Evolutionary conservation across 2,797 vertebrate genomes (phyloP).

Genomic region (Platalea minor): DNA sequence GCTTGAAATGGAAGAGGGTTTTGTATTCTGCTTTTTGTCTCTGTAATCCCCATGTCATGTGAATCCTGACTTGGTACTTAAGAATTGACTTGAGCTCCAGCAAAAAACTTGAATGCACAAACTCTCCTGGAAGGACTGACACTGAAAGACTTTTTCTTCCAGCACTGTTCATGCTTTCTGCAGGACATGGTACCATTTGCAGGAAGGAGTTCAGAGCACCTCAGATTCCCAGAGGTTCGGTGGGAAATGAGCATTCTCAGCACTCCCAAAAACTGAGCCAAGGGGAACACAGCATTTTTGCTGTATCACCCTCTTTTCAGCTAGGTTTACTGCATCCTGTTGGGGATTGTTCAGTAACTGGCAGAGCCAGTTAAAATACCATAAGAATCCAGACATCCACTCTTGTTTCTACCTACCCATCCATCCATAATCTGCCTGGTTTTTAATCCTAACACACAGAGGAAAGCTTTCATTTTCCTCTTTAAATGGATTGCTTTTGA

Average conservation of each 20-base stretch:
- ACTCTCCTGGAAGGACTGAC: not conserved
- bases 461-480: conserved; percentile 30
- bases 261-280: not conserved
- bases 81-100: not conserved
- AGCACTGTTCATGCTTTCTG: not conserved
- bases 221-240: not conserved
- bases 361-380: not conserved
- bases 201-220: not conserved
- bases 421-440: not conserved
- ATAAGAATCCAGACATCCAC: not conserved
- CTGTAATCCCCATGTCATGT: conserved; percentile 35
- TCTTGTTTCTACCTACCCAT: not conserved
- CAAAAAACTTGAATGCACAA: not conserved
- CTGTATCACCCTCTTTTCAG: not conserved
- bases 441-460: not conserved
- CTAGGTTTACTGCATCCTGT: not conserved
- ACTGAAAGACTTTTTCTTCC: not conserved
- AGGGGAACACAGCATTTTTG: not conserved
- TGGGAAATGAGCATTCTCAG: not conserved
- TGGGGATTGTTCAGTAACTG: not conserved
- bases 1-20: conserved; percentile 54
- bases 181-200: not conserved
- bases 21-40: conserved; percentile 60
- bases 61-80: conserved; percentile 15
- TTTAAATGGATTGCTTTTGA: not conserved